Percentiles rank a stretch among this genome's conserved stretches.
Evolutionary conservation across 2,888 invertebrate genomes (phyloP).

Genomic region (Agriotes lineatus): DNA sequence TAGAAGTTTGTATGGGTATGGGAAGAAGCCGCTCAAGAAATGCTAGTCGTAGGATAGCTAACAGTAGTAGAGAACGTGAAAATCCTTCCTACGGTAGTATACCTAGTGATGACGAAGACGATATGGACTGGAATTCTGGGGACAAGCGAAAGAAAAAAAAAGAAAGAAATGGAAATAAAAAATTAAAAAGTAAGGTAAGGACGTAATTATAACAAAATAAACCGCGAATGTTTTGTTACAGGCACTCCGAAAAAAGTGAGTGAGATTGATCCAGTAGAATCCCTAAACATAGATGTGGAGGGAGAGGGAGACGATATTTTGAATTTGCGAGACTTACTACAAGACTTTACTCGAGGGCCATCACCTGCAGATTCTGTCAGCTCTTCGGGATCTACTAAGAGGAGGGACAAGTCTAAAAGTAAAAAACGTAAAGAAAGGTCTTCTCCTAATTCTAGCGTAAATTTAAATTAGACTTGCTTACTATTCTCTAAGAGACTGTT

Average conservation of each 20-base stretch:
- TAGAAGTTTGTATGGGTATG: slow-evolving; percentile 97
- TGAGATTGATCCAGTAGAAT: slow-evolving; percentile 55
- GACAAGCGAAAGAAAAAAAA: slow-evolving; percentile 75
- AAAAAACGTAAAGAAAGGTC: slow-evolving; percentile 59
- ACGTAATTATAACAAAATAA: not conserved
- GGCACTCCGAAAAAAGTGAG: slow-evolving; percentile 60
- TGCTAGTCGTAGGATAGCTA: slow-evolving; percentile 85
- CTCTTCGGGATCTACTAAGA: slow-evolving; percentile 55
- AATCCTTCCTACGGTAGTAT: slow-evolving; percentile 72
- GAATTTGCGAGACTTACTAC: slow-evolving; percentile 59
- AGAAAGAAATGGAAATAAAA: slow-evolving; percentile 61
- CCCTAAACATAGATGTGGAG: slow-evolving; percentile 61
- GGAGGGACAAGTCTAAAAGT: slow-evolving; percentile 57
- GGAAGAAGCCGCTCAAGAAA: slow-evolving; percentile 91
- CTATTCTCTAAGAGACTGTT: too few relatives aligned
- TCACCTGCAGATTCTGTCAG: slow-evolving; percentile 60
- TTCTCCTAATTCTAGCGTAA: slow-evolving; percentile 57
- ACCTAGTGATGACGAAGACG: slow-evolving; percentile 88
- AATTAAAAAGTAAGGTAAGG: slow-evolving; percentile 57
- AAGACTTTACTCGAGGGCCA: slow-evolving; percentile 61
- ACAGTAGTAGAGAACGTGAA: slow-evolving; percentile 74
- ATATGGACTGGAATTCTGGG: slow-evolving; percentile 85
- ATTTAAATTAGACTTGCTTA: slow-evolving; percentile 9
- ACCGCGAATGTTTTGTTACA: slow-evolving; percentile 32
- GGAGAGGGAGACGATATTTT: slow-evolving; percentile 62